phyloP scores from a whole-genome alignment of 2,888 invertebrate genomes.

The Chrysotoxum bicinctum region DNA sequence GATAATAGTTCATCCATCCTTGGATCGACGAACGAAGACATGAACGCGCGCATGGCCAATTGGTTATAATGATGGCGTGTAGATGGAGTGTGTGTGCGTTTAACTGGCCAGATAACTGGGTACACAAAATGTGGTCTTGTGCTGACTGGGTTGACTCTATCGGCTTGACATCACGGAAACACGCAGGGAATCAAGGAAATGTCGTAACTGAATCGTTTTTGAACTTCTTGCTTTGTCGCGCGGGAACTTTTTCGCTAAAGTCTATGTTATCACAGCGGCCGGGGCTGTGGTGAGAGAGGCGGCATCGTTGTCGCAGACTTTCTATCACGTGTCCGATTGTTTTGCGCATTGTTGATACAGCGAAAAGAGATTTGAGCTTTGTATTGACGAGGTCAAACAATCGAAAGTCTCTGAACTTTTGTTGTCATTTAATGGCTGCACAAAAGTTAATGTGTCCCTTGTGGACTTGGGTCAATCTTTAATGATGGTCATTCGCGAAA shows the following conservation, averaged over 20 bases:
- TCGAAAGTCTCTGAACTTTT: slow-evolving; percentile 26
- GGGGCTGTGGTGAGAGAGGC: background rate
- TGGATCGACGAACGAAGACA: slow-evolving; percentile 59
- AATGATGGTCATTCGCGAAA: background rate
- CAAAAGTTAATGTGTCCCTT: background rate
- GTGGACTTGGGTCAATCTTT: background rate
- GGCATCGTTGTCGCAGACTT: slow-evolving; percentile 34
- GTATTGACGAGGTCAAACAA: slow-evolving; percentile 10
- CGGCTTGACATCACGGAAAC: slow-evolving; percentile 70
- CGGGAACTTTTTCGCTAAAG: slow-evolving; percentile 1
- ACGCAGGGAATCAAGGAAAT: slow-evolving; percentile 70
- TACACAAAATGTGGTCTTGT: slow-evolving; percentile 16
- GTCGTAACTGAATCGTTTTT: slow-evolving; percentile 66
- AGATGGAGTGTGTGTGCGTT: slow-evolving; percentile 38
- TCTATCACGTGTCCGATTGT: slow-evolving; percentile 53
- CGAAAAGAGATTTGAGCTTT: slow-evolving; percentile 15
- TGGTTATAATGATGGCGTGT: slow-evolving; percentile 68
- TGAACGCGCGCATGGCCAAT: slow-evolving; percentile 59
- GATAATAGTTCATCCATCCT: slow-evolving; percentile 72
- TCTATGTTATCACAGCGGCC: background rate
- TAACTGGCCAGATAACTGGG: slow-evolving; percentile 3
- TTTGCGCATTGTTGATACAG: slow-evolving; percentile 6
- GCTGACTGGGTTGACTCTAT: slow-evolving; percentile 36
- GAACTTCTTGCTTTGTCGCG: slow-evolving; percentile 52
- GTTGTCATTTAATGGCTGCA: slow-evolving; percentile 7